phyloP scores from a whole-genome alignment of 1,140 invertebrate genomes.

The Drosophila punjabiensis region DNA sequence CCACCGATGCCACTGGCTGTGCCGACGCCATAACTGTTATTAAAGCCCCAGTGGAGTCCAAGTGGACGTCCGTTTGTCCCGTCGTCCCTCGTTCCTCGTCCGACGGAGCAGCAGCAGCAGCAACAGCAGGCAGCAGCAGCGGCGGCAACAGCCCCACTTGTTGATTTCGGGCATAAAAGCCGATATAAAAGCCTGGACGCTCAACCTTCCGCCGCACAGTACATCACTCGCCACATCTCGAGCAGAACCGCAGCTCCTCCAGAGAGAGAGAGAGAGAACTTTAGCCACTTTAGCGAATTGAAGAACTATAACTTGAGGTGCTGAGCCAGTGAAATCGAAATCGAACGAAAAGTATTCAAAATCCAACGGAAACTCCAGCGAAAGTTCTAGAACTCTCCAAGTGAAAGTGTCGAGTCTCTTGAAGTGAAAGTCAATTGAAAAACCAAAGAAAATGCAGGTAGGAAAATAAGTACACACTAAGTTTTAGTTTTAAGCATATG shows the following conservation, averaged over 20 bases:
- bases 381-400: slow-evolving; percentile 38
- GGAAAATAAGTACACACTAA: slow-evolving; percentile 6
- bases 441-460: slow-evolving; percentile 47
- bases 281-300: slow-evolving; percentile 1
- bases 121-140: slow-evolving; percentile 26
- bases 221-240: slow-evolving; percentile 72
- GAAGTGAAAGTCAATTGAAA: slow-evolving; percentile 22
- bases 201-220: slow-evolving; percentile 78
- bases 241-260: slow-evolving; percentile 53
- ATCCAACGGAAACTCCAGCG: slow-evolving; percentile 9
- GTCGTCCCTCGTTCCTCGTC: slow-evolving; percentile 12
- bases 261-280: slow-evolving; percentile 12
- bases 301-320: slow-evolving; percentile 8
- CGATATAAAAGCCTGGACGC: slow-evolving; percentile 77
- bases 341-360: background rate
- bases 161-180: slow-evolving; percentile 67
- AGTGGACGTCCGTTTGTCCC: slow-evolving; percentile 34
- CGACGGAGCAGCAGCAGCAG: slow-evolving; percentile 24
- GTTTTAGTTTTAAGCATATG: slow-evolving; percentile 9
- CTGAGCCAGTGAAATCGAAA: slow-evolving; percentile 22
- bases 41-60: slow-evolving; percentile 63
- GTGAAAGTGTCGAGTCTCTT: slow-evolving; percentile 37
- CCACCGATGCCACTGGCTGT: slow-evolving; percentile 7
- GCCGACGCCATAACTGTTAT: slow-evolving; percentile 73
- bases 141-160: slow-evolving; percentile 61